Percentiles rank a stretch among this genome's conserved stretches.
phyloP scores from a whole-genome alignment of 2,797 vertebrate species.

The Enoplosus armatus region DNA sequence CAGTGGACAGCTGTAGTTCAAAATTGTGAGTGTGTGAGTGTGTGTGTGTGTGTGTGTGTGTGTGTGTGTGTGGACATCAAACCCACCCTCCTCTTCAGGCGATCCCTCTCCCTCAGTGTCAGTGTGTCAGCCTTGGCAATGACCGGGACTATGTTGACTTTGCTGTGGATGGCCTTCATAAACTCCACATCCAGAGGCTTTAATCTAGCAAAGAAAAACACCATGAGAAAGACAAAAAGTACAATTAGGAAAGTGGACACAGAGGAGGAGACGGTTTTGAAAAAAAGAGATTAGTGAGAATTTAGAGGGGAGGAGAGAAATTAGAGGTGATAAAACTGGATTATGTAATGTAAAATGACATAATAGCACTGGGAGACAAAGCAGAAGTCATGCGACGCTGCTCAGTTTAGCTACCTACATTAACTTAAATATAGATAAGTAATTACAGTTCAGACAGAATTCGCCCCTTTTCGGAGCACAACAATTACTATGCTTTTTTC shows the following conservation, averaged over 20 bases:
- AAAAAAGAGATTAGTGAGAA: not conserved
- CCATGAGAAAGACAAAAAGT: not conserved
- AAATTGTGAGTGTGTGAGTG: slow-evolving; percentile 9
- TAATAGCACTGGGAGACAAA: not conserved
- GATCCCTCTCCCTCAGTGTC: slow-evolving; percentile 89
- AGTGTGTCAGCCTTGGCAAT: slow-evolving; percentile 91
- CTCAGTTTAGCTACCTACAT: not conserved
- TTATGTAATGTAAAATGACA: not conserved
- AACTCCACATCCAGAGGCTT: slow-evolving; percentile 93
- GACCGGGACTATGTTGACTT: slow-evolving; percentile 92
- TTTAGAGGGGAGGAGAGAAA: not conserved
- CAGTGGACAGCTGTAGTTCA: not conserved
- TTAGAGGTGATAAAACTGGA: not conserved
- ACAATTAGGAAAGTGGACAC: not conserved
- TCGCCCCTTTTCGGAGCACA: not conserved
- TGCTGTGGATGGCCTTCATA: slow-evolving; percentile 92
- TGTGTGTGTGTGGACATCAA: not conserved
- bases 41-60: slow-evolving; percentile 13
- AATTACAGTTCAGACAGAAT: not conserved
- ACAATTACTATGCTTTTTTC: not conserved
- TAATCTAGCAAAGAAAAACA: slow-evolving; percentile 74
- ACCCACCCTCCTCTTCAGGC: slow-evolving; percentile 92
- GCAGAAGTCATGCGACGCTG: not conserved
- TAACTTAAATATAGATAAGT: not conserved
- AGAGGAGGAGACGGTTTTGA: not conserved